These are phyloP conservation scores for Drosophila fulvimacula DNA, from an alignment of 2,888 invertebrate genomes.

Conservation along the genomic window DNA sequence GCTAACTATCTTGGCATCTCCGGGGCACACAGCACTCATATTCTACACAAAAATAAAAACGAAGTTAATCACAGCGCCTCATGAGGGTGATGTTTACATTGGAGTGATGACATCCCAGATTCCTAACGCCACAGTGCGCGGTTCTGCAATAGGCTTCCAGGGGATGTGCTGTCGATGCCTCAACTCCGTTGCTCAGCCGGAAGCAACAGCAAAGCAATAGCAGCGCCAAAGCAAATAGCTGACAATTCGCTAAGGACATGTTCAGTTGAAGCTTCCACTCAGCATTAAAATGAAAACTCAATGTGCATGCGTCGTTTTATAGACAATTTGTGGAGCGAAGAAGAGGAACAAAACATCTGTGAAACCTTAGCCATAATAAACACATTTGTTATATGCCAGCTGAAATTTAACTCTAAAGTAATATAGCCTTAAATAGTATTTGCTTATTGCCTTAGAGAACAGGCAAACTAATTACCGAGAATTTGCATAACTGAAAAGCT, in stretches of 20 bases:
- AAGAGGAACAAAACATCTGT: slow-evolving; percentile 3
- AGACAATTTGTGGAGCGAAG: not conserved
- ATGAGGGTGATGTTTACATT: slow-evolving; percentile 20
- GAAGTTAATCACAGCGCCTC: not conserved
- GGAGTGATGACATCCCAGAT: slow-evolving; percentile 33
- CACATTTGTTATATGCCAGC: not conserved
- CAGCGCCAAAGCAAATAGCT: not conserved
- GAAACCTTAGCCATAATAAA: not conserved
- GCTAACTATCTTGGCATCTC: not conserved
- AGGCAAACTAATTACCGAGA: not conserved
- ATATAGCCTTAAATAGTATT: not conserved
- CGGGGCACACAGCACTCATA: slow-evolving; percentile 12
- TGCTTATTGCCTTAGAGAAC: not conserved
- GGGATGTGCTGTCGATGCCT: not conserved
- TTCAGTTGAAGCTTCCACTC: not conserved
- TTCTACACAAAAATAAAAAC: slow-evolving; percentile 18
- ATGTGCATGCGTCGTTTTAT: slow-evolving; percentile 14
- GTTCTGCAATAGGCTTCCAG: slow-evolving; percentile 25
- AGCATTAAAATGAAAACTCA: not conserved
- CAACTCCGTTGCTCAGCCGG: not conserved
- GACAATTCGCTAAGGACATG: slow-evolving; percentile 9
- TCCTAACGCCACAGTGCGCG: slow-evolving; percentile 29
- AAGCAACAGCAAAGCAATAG: not conserved
- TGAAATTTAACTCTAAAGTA: not conserved
- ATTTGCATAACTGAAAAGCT: not conserved